A percentile compares a stretch with the other conserved stretches of the same genome.
These are phyloP conservation scores for Endotricha flammealis DNA, from an alignment of 2,888 invertebrate species.

Conservation along the genomic window DNA sequence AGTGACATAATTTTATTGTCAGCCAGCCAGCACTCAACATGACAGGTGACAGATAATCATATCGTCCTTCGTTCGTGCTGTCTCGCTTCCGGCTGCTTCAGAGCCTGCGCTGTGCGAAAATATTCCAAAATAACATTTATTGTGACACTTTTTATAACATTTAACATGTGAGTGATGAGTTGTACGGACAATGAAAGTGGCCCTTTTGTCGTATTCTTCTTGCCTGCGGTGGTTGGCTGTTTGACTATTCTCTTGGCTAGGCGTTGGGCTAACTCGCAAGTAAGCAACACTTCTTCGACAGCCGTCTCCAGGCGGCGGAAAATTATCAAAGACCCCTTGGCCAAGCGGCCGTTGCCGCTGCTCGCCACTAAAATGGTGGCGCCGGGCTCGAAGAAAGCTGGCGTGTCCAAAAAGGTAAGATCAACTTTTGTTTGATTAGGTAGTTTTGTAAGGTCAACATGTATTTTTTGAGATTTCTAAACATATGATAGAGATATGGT, in stretches of 20 bases:
- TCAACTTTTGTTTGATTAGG: too few species aligned
- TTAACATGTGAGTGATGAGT: constrained; percentile 78
- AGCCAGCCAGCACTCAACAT: too few species aligned
- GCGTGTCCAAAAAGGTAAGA: constrained; percentile 60
- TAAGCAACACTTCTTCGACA: constrained; percentile 62
- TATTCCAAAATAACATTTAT: constrained; percentile 47
- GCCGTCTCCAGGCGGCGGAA: constrained; percentile 71
- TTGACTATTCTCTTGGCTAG: constrained; percentile 71
- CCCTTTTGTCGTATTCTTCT: constrained; percentile 76
- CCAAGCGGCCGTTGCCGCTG: constrained; percentile 64
- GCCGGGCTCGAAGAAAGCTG: constrained; percentile 59
- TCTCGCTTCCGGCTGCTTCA: too few species aligned
- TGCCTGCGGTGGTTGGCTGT: constrained; percentile 73
- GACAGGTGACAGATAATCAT: too few species aligned
- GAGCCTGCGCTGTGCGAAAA: constrained; percentile 17
- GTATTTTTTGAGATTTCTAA: too few species aligned
- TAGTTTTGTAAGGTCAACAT: too few species aligned
- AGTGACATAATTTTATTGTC: too few species aligned
- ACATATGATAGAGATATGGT: too few species aligned
- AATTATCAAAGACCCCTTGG: constrained; percentile 70
- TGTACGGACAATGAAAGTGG: constrained; percentile 78
- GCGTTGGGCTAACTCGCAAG: constrained; percentile 71
- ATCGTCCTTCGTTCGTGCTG: too few species aligned
- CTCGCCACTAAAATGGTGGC: constrained; percentile 67
- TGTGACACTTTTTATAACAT: constrained; percentile 51